Evolutionary conservation across 2,797 vertebrate species (phyloP).

Genomic region (Halcyon leucocephala): DNA sequence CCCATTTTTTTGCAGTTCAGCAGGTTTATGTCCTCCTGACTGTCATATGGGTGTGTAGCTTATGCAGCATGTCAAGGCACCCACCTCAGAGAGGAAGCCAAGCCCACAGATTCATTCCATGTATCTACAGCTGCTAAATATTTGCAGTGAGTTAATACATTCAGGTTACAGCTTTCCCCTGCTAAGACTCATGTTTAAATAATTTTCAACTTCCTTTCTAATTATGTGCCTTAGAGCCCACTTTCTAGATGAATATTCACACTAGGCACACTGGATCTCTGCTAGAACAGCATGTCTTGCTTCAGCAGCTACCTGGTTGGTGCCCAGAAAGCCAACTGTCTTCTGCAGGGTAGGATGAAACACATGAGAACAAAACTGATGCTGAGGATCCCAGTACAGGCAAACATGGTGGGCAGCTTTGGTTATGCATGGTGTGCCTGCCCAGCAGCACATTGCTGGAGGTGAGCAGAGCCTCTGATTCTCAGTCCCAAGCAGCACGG

Average conservation of each 20-base stretch:
- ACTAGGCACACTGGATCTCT: background rate
- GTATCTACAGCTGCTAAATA: slow-evolving; percentile 3
- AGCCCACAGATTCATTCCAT: background rate
- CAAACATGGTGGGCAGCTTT: background rate
- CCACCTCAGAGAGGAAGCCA: background rate
- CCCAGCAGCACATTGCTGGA: background rate
- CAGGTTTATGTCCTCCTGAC: slow-evolving; percentile 7
- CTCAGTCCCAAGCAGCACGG: background rate
- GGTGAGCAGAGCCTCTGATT: background rate
- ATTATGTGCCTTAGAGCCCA: background rate
- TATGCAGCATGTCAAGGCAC: background rate
- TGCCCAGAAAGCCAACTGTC: background rate
- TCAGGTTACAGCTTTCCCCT: slow-evolving; percentile 13
- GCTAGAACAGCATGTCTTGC: background rate
- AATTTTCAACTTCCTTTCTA: slow-evolving; percentile 38
- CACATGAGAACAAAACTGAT: background rate
- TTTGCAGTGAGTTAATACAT: slow-evolving; percentile 14
- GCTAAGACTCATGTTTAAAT: slow-evolving; percentile 28
- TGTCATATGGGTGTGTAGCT: background rate
- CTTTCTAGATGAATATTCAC: background rate
- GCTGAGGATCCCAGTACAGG: background rate
- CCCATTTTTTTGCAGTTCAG: slow-evolving; percentile 13
- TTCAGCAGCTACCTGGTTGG: background rate
- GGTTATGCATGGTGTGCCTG: background rate
- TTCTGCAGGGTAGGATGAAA: background rate